Conservation (phyloP, 2,113 vertebrate genomes). For the Ceuthmochares aereus region DNA sequence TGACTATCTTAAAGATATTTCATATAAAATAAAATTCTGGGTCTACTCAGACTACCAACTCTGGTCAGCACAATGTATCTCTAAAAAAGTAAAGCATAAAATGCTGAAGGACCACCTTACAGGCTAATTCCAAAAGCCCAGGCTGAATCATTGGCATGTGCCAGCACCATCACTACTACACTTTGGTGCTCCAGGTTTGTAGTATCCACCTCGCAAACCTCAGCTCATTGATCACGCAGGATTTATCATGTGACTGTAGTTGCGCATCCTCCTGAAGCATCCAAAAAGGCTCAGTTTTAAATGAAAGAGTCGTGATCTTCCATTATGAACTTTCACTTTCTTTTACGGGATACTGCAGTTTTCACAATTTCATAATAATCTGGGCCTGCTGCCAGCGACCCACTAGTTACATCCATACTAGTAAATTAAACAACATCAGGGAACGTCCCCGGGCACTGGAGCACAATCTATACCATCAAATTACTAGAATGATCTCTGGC, state of each 20-base stretch:
- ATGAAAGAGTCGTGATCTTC: not conserved
- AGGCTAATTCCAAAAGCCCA: not conserved
- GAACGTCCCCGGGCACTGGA: not conserved
- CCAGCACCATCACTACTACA: not conserved
- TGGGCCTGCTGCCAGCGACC: constrained; percentile 45
- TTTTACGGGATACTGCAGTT: constrained; percentile 23
- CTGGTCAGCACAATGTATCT: not conserved
- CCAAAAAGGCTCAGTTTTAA: not conserved
- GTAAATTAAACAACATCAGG: constrained; percentile 42
- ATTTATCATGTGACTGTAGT: not conserved
- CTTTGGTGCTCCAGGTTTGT: not conserved
- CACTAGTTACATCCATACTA: constrained; percentile 7
- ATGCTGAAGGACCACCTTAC: not conserved
- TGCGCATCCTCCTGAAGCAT: not conserved
- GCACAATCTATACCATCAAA: not conserved
- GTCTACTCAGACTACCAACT: not conserved
- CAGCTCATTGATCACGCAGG: not conserved
- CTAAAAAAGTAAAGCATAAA: not conserved
- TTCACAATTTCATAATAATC: constrained; percentile 13
- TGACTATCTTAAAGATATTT: not conserved
- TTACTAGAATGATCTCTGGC: not conserved
- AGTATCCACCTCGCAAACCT: not conserved
- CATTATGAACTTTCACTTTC: constrained; percentile 15
- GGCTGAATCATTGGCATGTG: not conserved
- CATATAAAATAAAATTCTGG: not conserved